Percentiles rank a stretch among this genome's conserved stretches.
Conservation (phyloP, 92 coral and sea anemone species). For the Diadumene lineata region DNA sequence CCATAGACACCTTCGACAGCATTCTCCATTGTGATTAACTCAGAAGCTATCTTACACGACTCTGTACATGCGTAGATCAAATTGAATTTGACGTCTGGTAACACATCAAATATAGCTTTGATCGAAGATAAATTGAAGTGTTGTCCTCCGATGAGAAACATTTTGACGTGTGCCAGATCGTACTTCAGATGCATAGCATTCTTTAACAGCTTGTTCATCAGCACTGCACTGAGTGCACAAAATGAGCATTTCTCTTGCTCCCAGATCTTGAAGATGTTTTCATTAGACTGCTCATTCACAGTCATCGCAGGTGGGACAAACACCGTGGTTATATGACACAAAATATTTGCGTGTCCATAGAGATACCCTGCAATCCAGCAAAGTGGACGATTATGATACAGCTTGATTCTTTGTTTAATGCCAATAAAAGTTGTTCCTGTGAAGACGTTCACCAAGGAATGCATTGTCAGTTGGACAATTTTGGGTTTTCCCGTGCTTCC, state of each 20-base stretch:
- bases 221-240: not conserved
- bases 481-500: conserved; percentile 26
- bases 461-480: conserved; percentile 10
- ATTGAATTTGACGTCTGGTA: not conserved
- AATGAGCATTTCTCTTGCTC: conserved; percentile 11
- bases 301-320: conserved; percentile 11
- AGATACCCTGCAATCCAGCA: not conserved
- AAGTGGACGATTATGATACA: not conserved
- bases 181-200: not conserved
- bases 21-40: not conserved
- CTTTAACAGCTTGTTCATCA: conserved; percentile 3
- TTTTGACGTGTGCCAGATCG: not conserved
- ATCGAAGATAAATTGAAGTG: not conserved
- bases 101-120: not conserved
- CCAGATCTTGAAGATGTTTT: conserved; percentile 1
- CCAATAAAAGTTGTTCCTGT: not conserved
- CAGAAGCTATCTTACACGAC: not conserved
- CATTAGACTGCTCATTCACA: not conserved
- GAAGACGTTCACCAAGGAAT: not conserved
- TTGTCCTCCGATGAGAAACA: not conserved
- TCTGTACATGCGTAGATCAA: not conserved
- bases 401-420: no score
- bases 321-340: not conserved
- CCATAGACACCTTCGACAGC: conserved; percentile 6
- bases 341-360: not conserved